Evolutionary conservation across 2,888 invertebrate species (phyloP).

Genomic region (Bruchidius siliquastri): DNA sequence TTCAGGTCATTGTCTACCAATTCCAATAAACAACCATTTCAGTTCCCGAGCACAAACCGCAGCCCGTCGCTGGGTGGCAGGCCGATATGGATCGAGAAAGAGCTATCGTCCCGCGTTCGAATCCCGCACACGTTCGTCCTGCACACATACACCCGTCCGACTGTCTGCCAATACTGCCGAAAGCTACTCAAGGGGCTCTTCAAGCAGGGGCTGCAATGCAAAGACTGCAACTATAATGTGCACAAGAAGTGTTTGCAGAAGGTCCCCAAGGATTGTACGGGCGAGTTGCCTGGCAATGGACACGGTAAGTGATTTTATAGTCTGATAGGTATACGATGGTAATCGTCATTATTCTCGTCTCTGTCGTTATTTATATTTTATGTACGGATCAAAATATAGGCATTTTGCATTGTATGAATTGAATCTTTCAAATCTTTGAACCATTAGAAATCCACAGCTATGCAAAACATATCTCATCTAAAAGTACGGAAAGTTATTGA

Average conservation of each 20-base stretch:
- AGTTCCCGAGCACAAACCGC: slow-evolving; percentile 53
- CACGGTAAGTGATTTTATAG: slow-evolving; percentile 32
- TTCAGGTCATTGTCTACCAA: too few relatives aligned
- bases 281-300: slow-evolving; percentile 62
- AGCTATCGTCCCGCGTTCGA: slow-evolving; percentile 59
- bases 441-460: too few relatives aligned
- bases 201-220: slow-evolving; percentile 95
- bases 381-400: too few relatives aligned
- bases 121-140: slow-evolving; percentile 96
- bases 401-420: too few relatives aligned
- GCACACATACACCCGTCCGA: slow-evolving; percentile 94
- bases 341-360: not conserved
- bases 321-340: not conserved
- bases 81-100: slow-evolving; percentile 67
- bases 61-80: slow-evolving; percentile 68
- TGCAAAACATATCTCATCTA: too few relatives aligned
- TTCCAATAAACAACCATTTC: not conserved
- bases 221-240: slow-evolving; percentile 94
- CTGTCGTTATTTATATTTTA: too few relatives aligned
- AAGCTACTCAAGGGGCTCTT: slow-evolving; percentile 92
- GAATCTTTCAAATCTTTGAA: too few relatives aligned
- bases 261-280: slow-evolving; percentile 86
- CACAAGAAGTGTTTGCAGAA: slow-evolving; percentile 91
- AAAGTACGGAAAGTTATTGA: too few relatives aligned
- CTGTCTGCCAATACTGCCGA: slow-evolving; percentile 93